Percentiles rank a stretch among this genome's conserved stretches.
These are phyloP conservation scores for Griposia aprilina DNA, from an alignment of 2,888 invertebrate species.

Conservation along the genomic window DNA sequence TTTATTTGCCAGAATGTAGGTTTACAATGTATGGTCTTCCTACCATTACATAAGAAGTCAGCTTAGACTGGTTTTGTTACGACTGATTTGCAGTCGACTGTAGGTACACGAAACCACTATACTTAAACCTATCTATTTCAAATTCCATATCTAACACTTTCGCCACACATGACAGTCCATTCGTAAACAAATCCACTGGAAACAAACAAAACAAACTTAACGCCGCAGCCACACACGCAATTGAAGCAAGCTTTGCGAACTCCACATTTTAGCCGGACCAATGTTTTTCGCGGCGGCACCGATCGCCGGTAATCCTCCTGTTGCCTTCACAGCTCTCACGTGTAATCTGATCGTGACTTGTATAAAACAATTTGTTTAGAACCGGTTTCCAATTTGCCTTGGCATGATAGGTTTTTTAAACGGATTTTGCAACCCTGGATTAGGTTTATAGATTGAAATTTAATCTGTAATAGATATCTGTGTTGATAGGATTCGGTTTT, in stretches of 20 bases:
- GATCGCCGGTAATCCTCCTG: constrained; percentile 68
- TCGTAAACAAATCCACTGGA: constrained; percentile 29
- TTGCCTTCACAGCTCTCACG: constrained; percentile 65
- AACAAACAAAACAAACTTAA: constrained; percentile 27
- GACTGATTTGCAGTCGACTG: background rate
- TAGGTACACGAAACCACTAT: background rate
- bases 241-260: constrained; percentile 50
- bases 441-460: constrained; percentile 70
- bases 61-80: background rate
- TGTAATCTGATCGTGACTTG: constrained; percentile 79
- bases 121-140: background rate
- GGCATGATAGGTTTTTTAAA: constrained; percentile 76
- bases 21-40: too few relatives aligned
- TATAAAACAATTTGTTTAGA: constrained; percentile 79
- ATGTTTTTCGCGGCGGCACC: constrained; percentile 68
- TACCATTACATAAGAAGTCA: too few relatives aligned
- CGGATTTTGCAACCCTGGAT: constrained; percentile 68
- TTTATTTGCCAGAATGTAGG: too few relatives aligned
- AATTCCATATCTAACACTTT: background rate
- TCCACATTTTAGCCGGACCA: constrained; percentile 53
- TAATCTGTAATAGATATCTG: constrained; percentile 66
- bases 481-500: constrained; percentile 50
- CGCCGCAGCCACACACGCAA: constrained; percentile 38
- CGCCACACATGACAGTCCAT: background rate
- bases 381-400: constrained; percentile 77